Evolutionary conservation across 1,140 invertebrate species (phyloP), one percentile per base, ranked within the genome.

Genomic region (Panagrolaimus sp.): DNA sequence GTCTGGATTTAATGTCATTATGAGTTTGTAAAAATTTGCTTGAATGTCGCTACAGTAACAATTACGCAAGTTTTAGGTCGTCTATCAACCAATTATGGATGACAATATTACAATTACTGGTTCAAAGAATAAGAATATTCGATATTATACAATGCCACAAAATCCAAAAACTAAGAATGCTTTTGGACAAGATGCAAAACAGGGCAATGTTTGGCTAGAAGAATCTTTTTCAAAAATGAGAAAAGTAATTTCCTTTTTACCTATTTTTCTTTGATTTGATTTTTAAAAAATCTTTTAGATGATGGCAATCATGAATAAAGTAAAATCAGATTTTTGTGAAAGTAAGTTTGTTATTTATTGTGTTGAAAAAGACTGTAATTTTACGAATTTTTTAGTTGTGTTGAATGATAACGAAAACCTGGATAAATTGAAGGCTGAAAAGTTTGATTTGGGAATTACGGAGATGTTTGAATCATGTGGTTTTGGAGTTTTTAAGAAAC

Each of bases 401-500:
- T 11, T 51, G 13, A 16, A 25, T 14, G 66, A 68, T 23, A 25
- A 68, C 0, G 14, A 68, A 67, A 43, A 42, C 0, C 11, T 68
- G 9, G 31, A 68, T 3, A 68, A 7, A 9, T 65, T 68, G 11
- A 68, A 65, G 42, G 38, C 43, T 8, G 31, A 68, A 27, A 38
- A 67, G 5, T 68, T 67, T 47, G 67, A 68, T 25, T 13, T 68
- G 7, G 67, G 23, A 5, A 13, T 68, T 13, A 51, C 27, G 16
- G 63, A 68, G 46, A 13, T 47, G 25, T 43, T 67, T 42, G 67
- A 68, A 5, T 14, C 31, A 23, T 68, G 67, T 13, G 62, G 43
- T 1, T 66, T n/a, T 25, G 67, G 67, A 0, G 16, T 68, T 9
- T 65, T 68, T 13, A 68, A 68, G 46, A 23, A 31, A 67, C 23